Conservation (phyloP, 2,797 vertebrate genomes). For the Micromesistius poutassou region DNA sequence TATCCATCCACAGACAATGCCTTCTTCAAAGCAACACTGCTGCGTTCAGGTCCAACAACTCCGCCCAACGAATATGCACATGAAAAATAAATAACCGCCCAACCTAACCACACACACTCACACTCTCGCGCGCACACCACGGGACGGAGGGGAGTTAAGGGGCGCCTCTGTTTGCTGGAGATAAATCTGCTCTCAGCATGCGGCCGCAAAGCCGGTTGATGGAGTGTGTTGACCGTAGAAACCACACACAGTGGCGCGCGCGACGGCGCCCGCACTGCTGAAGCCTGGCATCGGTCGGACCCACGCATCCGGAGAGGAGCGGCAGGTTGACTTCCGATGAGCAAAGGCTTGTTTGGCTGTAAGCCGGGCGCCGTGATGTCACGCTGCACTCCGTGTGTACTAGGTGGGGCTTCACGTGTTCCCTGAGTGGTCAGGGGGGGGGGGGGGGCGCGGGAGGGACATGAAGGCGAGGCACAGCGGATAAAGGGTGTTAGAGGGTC, state of each 20-base stretch:
- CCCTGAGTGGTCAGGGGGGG: background rate
- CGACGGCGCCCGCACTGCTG: background rate
- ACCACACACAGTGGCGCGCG: conserved; percentile 2
- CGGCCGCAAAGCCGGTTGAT: conserved; percentile 46
- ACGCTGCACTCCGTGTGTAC: background rate
- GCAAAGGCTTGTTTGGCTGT: background rate
- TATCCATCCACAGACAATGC: background rate
- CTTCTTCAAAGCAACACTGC: background rate
- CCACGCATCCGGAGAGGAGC: conserved; percentile 6
- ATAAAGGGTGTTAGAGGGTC: background rate
- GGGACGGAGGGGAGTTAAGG: conserved; percentile 16
- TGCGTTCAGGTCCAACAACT: background rate
- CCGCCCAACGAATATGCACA: background rate
- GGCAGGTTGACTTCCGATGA: conserved; percentile 12
- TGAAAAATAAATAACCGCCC: background rate
- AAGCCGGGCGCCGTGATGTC: background rate
- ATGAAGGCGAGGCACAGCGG: conserved; percentile 35
- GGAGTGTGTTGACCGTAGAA: conserved; percentile 34
- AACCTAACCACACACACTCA: conserved; percentile 14
- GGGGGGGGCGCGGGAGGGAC: conserved; percentile 17
- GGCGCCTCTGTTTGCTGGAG: conserved; percentile 52
- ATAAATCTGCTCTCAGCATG: conserved; percentile 62
- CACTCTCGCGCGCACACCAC: conserved; percentile 7
- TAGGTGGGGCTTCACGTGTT: background rate
- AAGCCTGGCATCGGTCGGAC: background rate